Evolutionary conservation across 1,140 invertebrate species (phyloP).

Genomic region (Drosophila serrata): DNA sequence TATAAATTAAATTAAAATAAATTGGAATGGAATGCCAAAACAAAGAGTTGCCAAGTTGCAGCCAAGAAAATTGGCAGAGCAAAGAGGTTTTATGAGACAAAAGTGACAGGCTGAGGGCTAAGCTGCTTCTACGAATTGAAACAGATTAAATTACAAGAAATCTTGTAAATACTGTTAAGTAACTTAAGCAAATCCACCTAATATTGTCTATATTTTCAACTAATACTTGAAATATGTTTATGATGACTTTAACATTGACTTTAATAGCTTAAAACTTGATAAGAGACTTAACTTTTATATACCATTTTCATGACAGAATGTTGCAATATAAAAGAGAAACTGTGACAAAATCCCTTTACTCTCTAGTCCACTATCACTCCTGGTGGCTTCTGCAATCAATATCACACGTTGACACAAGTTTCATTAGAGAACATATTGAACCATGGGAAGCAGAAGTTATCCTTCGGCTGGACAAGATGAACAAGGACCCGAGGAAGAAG

Average conservation of each 20-base stretch:
- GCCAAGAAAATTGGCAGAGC: constrained; percentile 7
- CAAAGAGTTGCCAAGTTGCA: constrained; percentile 13
- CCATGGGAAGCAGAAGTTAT: constrained; percentile 28
- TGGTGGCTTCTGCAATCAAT: constrained; percentile 29
- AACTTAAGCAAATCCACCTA: not conserved
- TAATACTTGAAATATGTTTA: not conserved
- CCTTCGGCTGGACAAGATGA: constrained; percentile 13
- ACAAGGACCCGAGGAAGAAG: not conserved
- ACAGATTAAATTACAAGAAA: not conserved
- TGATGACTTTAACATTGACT: not conserved
- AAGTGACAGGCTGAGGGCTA: constrained; percentile 2
- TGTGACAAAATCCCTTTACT: not conserved
- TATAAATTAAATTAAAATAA: constrained; percentile 1
- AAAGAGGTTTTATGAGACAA: constrained; percentile 12
- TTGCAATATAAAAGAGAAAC: not conserved
- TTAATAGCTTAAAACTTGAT: not conserved
- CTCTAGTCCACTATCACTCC: not conserved
- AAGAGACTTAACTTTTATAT: not conserved
- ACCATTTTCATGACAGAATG: not conserved
- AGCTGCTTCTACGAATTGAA: not conserved
- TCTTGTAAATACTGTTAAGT: too few species aligned
- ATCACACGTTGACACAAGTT: constrained; percentile 49
- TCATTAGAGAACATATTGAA: constrained; percentile 59
- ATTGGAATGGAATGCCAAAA: not conserved
- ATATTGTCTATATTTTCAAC: not conserved